Conservation (phyloP, 2,797 vertebrate species). For the Neosilurus mollespiculum region DNA sequence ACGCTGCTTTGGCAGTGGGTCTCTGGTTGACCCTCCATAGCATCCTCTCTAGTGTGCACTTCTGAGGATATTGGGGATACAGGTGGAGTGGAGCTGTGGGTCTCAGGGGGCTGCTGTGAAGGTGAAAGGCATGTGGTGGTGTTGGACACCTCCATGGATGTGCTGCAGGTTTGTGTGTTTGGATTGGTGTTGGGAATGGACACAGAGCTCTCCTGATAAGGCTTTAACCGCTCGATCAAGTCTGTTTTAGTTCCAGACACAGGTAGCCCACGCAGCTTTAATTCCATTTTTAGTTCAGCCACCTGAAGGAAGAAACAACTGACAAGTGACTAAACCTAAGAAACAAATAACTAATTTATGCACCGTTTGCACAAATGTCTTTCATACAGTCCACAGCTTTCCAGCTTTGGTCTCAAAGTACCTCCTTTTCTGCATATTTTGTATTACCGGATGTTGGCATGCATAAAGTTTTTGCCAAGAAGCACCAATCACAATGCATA, state of each 20-base stretch:
- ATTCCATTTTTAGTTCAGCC: constrained; percentile 92
- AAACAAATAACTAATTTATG: neutral
- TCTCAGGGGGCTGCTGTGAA: constrained; percentile 63
- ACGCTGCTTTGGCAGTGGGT: constrained; percentile 74
- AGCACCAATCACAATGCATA: no score
- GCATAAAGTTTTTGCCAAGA: no score
- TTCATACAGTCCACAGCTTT: neutral
- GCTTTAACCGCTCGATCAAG: constrained; percentile 92
- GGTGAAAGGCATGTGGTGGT: constrained; percentile 61
- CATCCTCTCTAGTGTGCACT: constrained; percentile 73
- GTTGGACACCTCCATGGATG: constrained; percentile 68
- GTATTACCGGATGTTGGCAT: no score
- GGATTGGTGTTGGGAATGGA: constrained; percentile 58
- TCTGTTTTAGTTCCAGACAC: constrained; percentile 97
- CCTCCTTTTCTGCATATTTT: neutral
- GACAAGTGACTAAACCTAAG: neutral
- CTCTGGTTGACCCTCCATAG: constrained; percentile 77
- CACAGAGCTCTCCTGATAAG: constrained; percentile 79
- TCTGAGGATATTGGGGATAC: constrained; percentile 81
- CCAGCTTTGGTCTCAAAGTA: neutral
- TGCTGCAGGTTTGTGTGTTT: constrained; percentile 54
- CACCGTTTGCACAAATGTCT: neutral
- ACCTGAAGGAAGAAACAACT: constrained; percentile 71
- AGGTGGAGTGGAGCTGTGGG: constrained; percentile 75
- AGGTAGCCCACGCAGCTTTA: constrained; percentile 90